Evolutionary conservation across 2,113 vertebrate genomes (phyloP).

Genomic region (Bambusicola thoracicus): DNA sequence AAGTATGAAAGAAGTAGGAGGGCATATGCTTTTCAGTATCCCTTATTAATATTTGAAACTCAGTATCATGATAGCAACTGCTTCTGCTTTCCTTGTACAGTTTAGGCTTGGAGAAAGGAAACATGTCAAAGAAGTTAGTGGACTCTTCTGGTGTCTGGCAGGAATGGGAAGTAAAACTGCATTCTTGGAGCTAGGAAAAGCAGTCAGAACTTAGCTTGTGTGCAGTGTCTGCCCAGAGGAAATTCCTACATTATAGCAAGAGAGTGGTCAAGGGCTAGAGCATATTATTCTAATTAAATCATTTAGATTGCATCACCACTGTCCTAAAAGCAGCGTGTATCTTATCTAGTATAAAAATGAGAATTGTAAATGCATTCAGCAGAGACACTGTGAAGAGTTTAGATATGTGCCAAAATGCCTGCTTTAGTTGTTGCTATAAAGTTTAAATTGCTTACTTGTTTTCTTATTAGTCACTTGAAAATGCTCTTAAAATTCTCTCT

Average conservation of each 20-base stretch:
- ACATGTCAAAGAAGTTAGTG: conserved; percentile 31
- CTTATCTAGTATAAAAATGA: neutral
- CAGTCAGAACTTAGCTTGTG: neutral
- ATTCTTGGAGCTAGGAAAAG: conserved; percentile 16
- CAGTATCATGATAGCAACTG: neutral
- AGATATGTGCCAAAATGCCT: neutral
- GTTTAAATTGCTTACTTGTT: neutral
- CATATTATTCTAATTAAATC: conserved; percentile 59
- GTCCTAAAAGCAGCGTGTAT: neutral
- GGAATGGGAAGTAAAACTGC: conserved; percentile 31
- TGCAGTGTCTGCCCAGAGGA: conserved; percentile 34
- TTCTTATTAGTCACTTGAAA: conserved; percentile 8
- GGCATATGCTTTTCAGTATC: neutral
- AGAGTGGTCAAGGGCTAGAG: conserved; percentile 2
- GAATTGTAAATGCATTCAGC: neutral
- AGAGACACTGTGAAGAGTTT: neutral
- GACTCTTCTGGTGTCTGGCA: conserved; percentile 1
- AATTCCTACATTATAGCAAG: conserved; percentile 51
- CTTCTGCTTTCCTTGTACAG: conserved; percentile 19
- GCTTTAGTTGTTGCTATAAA: neutral
- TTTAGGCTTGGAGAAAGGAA: neutral
- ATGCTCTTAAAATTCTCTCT: neutral
- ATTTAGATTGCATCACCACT: neutral
- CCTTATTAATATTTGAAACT: neutral
- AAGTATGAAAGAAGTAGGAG: neutral